phyloP scores from a whole-genome alignment of 2,888 invertebrate species.

The Epirrhoe alternata region DNA sequence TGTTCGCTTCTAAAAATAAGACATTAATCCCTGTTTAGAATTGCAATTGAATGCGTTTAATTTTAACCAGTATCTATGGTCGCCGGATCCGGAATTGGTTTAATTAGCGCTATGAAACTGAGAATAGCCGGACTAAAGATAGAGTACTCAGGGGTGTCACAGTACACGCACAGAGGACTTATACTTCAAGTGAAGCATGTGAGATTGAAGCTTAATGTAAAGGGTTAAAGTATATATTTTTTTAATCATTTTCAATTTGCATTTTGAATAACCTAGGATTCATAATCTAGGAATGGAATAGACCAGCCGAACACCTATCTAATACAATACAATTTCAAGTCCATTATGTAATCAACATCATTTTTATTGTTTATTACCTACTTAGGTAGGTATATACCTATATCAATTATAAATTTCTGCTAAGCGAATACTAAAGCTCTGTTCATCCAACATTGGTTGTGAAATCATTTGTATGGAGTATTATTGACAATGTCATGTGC shows the following conservation, averaged over 20 bases:
- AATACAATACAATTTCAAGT: too few relatives aligned
- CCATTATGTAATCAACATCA: too few relatives aligned
- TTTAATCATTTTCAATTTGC: not conserved
- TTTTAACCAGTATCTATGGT: slow-evolving; percentile 28
- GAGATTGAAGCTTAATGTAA: not conserved
- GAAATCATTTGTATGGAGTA: not conserved
- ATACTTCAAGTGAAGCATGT: not conserved
- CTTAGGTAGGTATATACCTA: too few relatives aligned
- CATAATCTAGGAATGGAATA: not conserved
- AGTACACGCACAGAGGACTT: slow-evolving; percentile 1
- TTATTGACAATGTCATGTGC: not conserved
- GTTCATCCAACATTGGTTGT: not conserved
- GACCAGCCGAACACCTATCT: too few relatives aligned
- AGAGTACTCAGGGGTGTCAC: not conserved
- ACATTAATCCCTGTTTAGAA: slow-evolving; percentile 10
- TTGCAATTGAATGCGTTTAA: slow-evolving; percentile 16
- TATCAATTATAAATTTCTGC: not conserved
- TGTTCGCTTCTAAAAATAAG: slow-evolving; percentile 6
- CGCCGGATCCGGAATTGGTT: slow-evolving; percentile 32
- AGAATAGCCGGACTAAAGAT: slow-evolving; percentile 30
- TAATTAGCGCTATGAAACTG: slow-evolving; percentile 30
- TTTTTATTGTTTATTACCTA: too few relatives aligned
- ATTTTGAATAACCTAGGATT: not conserved
- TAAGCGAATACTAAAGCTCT: not conserved
- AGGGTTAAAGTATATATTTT: not conserved